Conservation (phyloP, 2,113 vertebrate genomes). For the Vireo altiloquus region DNA sequence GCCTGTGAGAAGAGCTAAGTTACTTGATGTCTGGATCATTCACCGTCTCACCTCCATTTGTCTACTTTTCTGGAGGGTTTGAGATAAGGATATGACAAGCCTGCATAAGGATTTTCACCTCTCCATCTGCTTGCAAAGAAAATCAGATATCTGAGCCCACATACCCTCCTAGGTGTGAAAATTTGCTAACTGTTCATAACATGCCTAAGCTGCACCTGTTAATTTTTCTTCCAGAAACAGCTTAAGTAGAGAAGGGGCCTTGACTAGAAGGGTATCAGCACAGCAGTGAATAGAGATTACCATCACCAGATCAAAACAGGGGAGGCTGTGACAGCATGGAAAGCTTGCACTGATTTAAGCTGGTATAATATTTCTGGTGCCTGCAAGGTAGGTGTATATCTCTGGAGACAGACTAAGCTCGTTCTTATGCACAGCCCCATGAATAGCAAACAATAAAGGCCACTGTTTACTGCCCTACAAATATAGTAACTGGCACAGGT, state of each 20-base stretch:
- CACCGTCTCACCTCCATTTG: not conserved
- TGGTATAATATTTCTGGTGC: slow-evolving; percentile 48
- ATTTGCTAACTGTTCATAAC: slow-evolving; percentile 37
- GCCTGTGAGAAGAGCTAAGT: not conserved
- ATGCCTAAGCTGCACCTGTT: slow-evolving; percentile 7
- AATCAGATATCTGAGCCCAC: not conserved
- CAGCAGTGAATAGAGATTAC: not conserved
- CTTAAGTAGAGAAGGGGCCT: not conserved
- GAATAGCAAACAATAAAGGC: slow-evolving; percentile 38
- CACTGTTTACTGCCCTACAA: slow-evolving; percentile 47
- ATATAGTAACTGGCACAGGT: slow-evolving; percentile 38
- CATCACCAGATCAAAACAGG: not conserved
- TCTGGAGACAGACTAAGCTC: slow-evolving; percentile 33
- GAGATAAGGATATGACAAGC: not conserved
- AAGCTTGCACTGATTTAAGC: slow-evolving; percentile 23
- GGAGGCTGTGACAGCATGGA: slow-evolving; percentile 9
- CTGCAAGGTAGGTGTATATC: slow-evolving; percentile 3
- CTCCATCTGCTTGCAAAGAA: slow-evolving; percentile 26
- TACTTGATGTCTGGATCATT: not conserved
- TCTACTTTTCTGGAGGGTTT: not conserved
- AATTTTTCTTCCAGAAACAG: not conserved
- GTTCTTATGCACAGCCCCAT: not conserved
- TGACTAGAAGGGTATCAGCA: slow-evolving; percentile 3
- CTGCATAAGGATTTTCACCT: not conserved
- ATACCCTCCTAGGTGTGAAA: not conserved